A percentile compares a stretch with the other conserved stretches of the same genome.
Evolutionary conservation across 2,113 vertebrate species (phyloP).

Genomic region (Nothocercus julius): DNA sequence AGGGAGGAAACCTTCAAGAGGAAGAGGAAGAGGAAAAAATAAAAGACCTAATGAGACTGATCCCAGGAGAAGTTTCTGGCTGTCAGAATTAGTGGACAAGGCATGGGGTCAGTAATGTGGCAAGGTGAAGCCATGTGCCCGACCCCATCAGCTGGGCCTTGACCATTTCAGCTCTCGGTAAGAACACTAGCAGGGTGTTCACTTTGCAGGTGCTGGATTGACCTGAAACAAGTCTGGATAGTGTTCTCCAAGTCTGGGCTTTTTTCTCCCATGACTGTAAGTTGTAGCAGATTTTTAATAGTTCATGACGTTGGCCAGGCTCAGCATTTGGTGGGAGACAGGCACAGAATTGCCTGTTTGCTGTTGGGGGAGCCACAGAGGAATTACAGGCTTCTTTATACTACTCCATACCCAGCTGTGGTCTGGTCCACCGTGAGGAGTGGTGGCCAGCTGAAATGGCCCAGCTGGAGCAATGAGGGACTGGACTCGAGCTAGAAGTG

Average conservation of each 20-base stretch:
- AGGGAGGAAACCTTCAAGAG: neutral
- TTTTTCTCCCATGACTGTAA: neutral
- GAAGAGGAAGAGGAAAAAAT: neutral
- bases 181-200: neutral
- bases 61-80: neutral
- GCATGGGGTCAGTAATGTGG: neutral
- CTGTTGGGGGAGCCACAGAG: neutral
- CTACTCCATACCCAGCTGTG: neutral
- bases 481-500: neutral
- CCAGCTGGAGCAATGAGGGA: fast-evolving
- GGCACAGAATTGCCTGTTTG: fast-evolving
- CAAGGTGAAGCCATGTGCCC: neutral
- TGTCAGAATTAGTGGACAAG: neutral
- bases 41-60: neutral
- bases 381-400: neutral
- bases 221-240: neutral
- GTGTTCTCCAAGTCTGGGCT: neutral
- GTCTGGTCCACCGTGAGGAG: neutral
- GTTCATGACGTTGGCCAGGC: neutral
- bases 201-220: neutral
- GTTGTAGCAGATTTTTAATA: neutral
- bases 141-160: neutral
- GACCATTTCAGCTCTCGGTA: neutral
- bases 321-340: neutral
- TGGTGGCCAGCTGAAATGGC: neutral